Evolutionary conservation across 2,888 invertebrate species (phyloP).

Genomic region (Globia sparganii): DNA sequence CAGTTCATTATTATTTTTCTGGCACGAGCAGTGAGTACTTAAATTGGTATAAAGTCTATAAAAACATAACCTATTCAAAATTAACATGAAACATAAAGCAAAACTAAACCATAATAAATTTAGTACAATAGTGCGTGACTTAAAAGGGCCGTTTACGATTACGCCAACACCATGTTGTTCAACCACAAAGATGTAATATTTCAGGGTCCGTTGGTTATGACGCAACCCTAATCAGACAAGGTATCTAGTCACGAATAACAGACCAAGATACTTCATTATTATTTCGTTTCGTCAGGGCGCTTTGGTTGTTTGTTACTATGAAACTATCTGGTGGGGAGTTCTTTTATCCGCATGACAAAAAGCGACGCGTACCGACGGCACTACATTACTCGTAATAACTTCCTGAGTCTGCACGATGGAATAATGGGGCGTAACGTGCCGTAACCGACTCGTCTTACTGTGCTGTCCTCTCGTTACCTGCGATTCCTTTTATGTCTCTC

Average conservation of each 20-base stretch:
- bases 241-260: slow-evolving; percentile 60
- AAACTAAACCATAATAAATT: slow-evolving; percentile 37
- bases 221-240: slow-evolving; percentile 63
- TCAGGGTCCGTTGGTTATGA: slow-evolving; percentile 56
- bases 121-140: slow-evolving; percentile 34
- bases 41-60: slow-evolving; percentile 5
- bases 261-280: slow-evolving; percentile 65
- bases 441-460: slow-evolving; percentile 70
- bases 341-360: slow-evolving; percentile 82
- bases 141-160: slow-evolving; percentile 53
- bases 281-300: slow-evolving; percentile 65
- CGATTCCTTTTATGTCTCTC: slow-evolving; percentile 66
- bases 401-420: slow-evolving; percentile 77
- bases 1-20: not conserved
- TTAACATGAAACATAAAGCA: slow-evolving; percentile 42
- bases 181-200: slow-evolving; percentile 59
- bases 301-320: slow-evolving; percentile 74
- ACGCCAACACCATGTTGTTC: slow-evolving; percentile 46
- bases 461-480: slow-evolving; percentile 74
- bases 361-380: slow-evolving; percentile 75
- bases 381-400: slow-evolving; percentile 85
- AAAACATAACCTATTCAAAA: slow-evolving; percentile 12
- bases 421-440: slow-evolving; percentile 78
- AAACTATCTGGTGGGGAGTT: slow-evolving; percentile 76
- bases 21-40: slow-evolving; percentile 1